Conservation (phyloP, 2,888 invertebrate species). For the Drosophila mettleri region DNA sequence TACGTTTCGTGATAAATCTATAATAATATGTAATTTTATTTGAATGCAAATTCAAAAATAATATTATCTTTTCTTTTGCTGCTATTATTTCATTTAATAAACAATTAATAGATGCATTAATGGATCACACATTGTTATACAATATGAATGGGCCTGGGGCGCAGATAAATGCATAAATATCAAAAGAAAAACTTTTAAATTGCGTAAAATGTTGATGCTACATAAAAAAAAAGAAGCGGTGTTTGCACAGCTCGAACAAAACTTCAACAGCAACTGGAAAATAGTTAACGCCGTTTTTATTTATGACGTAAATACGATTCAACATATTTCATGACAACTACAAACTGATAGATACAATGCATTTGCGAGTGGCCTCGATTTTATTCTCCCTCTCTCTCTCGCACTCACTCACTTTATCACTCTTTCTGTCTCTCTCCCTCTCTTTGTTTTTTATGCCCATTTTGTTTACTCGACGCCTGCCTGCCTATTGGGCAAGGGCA, state of each 20-base stretch:
- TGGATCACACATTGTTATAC: conserved; percentile 28
- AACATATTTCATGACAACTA: conserved; percentile 72
- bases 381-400: conserved; percentile 8
- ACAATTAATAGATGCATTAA: conserved; percentile 16
- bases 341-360: conserved; percentile 77
- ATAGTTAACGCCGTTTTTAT: conserved; percentile 79
- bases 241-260: conserved; percentile 41
- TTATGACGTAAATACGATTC: conserved; percentile 73
- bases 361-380: conserved; percentile 67
- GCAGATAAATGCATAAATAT: conserved; percentile 34
- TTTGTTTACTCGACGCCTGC: conserved; percentile 44
- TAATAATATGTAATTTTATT: conserved; percentile 5
- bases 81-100: conserved; percentile 20
- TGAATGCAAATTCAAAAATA: conserved; percentile 2
- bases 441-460: conserved; percentile 28
- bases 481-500: conserved; percentile 51
- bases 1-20: not conserved
- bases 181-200: conserved; percentile 57
- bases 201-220: conserved; percentile 71
- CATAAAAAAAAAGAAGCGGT: conserved; percentile 39
- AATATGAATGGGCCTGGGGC: conserved; percentile 5
- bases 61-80: conserved; percentile 3
- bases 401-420: not conserved
- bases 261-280: conserved; percentile 55
- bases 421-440: not conserved